Conservation (phyloP, 2,113 vertebrate species). For the Chascanopsetta lugubris region DNA sequence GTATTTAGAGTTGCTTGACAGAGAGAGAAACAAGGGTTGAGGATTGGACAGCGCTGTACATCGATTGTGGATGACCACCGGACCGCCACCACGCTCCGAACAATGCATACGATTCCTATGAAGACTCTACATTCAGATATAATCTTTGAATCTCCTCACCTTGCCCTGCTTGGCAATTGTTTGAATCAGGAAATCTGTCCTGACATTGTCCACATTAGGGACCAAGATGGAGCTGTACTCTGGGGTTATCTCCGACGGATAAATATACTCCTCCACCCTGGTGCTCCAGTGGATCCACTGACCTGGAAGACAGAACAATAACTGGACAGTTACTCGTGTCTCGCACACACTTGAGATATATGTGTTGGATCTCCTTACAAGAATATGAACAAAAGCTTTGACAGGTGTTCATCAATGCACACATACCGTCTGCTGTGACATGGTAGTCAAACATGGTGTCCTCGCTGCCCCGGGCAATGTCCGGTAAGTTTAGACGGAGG, state of each 20-base stretch:
- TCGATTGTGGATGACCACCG: too few species aligned
- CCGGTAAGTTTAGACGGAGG: conserved; percentile 83
- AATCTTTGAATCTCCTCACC: conserved; percentile 74
- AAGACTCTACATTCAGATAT: too few species aligned
- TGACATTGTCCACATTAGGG: conserved; percentile 94
- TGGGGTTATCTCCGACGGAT: conserved; percentile 84
- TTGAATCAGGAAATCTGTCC: conserved; percentile 92
- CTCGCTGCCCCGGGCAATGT: conserved; percentile 73
- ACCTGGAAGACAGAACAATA: conserved; percentile 76
- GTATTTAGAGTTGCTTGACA: too few species aligned
- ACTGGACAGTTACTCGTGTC: too few species aligned
- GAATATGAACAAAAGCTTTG: too few species aligned
- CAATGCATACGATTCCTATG: too few species aligned
- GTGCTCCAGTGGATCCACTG: conserved; percentile 92
- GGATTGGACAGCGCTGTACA: too few species aligned
- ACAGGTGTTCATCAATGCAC: conserved; percentile 20
- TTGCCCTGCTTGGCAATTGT: conserved; percentile 93
- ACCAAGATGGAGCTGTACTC: conserved; percentile 93
- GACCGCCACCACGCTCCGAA: too few species aligned
- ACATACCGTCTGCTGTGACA: conserved; percentile 86
- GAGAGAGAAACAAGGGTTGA: too few species aligned
- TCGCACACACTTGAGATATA: too few species aligned
- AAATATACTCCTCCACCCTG: conserved; percentile 88
- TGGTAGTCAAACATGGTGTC: conserved; percentile 92
- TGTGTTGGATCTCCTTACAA: too few species aligned